Base-by-base conservation (phyloP, 2,888 invertebrate species). In the Lasius fuliginosus region DNA sequence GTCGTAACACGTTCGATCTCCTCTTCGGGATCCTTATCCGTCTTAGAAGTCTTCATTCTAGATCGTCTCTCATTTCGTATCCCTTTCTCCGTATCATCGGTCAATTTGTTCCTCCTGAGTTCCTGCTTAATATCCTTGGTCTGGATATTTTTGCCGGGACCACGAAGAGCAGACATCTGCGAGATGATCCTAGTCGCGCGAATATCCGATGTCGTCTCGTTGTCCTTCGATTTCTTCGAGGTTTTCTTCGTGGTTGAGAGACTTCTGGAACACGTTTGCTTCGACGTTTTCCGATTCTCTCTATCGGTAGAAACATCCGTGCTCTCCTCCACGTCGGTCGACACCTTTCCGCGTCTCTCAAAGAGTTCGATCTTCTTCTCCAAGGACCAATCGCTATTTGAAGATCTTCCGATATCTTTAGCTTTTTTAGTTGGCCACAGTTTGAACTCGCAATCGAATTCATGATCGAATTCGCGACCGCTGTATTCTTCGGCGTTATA, bases 291-390 rank as follows among this genome's bases (percentile, higher is more conserved):
- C 0, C 36, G 18, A 71, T 18, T 71, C 49, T 81, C 73, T 56
- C 12, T 71, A 11, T 62, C 79, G 8, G 36, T 73, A 6, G 73
- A 91, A 75, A 92, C 76, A 33, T 91, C 65, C 12, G 90, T 86
- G n/a, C 92, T 90, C 46, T 94, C 90, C 11, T 92, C 92, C 11
- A 90, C 89, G 60, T 91, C 91, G 0, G 90, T 91, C 42, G 91
- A 91, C 27, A 91, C 90, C 30, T 88, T 91, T 60, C 91, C 83
- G 53, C 91, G 90, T 1, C 90, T 88, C 62, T 93, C 93, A 0
- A 94, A 83, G 1, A 92, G 93, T 27, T 92, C 93, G 0, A 92
- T 92, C 0, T 94, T 93, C 76, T 93, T 93, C 73, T 92, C 91
- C 49, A 94, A 83, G 15, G 94, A 94, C 94, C 94, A 94, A 11